Conservation (phyloP, 2,113 vertebrate species). For the Atractosteus spatula region DNA sequence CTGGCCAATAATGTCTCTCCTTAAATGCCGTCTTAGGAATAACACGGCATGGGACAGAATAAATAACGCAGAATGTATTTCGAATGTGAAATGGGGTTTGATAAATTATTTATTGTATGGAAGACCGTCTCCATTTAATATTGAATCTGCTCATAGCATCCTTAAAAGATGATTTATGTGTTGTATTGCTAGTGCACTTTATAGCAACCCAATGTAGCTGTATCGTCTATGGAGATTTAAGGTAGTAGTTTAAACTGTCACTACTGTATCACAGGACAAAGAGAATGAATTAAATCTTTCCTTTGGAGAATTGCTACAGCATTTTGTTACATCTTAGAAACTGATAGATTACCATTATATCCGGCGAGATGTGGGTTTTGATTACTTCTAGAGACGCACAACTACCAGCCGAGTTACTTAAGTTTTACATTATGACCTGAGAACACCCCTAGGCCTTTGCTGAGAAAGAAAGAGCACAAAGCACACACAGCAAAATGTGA, state of each 20-base stretch:
- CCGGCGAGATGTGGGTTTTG: constrained; percentile 18
- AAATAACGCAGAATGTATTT: constrained; percentile 79
- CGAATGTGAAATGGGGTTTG: constrained; percentile 80
- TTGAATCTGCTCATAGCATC: constrained; percentile 84
- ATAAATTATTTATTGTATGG: constrained; percentile 99
- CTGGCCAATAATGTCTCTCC: constrained; percentile 82
- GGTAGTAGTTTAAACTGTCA: constrained; percentile 95
- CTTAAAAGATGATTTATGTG: constrained; percentile 99
- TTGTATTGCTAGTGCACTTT: constrained; percentile 90
- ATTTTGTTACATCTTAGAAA: constrained; percentile 82
- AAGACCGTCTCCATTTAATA: constrained; percentile 96
- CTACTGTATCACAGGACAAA: constrained; percentile 76
- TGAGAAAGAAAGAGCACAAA: too few relatives aligned
- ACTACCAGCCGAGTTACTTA: too few relatives aligned
- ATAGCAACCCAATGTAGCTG: constrained; percentile 86
- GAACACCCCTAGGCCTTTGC: too few relatives aligned
- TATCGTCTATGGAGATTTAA: constrained; percentile 89
- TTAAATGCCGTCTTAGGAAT: constrained; percentile 85
- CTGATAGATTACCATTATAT: constrained; percentile 78
- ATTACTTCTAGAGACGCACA: not conserved
- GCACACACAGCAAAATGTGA: too few relatives aligned
- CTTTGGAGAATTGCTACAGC: constrained; percentile 80
- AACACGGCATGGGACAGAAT: constrained; percentile 81
- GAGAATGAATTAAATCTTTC: constrained; percentile 84
- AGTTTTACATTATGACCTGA: too few relatives aligned